phyloP scores from a whole-genome alignment of 2,888 invertebrate species.

The Chironomus tentans region DNA sequence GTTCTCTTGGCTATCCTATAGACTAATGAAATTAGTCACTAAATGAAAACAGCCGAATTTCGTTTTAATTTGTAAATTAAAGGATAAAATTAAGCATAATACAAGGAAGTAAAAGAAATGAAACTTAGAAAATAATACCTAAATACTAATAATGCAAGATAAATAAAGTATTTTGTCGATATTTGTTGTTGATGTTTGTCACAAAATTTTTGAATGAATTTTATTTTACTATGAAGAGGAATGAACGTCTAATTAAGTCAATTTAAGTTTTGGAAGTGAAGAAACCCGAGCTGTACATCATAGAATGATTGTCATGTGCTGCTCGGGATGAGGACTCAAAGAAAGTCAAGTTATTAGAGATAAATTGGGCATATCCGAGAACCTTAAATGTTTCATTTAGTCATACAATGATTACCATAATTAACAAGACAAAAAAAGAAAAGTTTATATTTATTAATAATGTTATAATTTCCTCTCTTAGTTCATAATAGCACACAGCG shows the following conservation, averaged over 20 bases:
- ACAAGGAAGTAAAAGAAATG: background rate
- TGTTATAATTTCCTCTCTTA: background rate
- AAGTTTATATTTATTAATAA: background rate
- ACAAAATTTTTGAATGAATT: background rate
- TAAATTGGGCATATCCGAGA: background rate
- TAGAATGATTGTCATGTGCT: too few relatives aligned
- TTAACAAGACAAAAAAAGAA: too few relatives aligned
- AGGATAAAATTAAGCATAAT: background rate
- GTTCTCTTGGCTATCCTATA: constrained; percentile 8
- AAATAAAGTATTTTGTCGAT: constrained; percentile 24
- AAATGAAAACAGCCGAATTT: constrained; percentile 2
- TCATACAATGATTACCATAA: background rate
- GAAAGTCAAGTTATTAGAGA: too few relatives aligned
- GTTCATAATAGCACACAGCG: constrained; percentile 21
- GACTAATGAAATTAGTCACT: background rate
- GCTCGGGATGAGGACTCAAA: too few relatives aligned
- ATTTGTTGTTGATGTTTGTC: constrained; percentile 24
- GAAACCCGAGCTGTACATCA: too few relatives aligned
- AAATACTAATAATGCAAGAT: constrained; percentile 4
- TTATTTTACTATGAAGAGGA: background rate
- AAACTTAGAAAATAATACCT: background rate
- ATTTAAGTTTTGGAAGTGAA: background rate
- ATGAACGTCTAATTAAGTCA: background rate
- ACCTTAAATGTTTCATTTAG: background rate
- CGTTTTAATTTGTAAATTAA: background rate